phyloP scores from a whole-genome alignment of 2,797 vertebrate species.

The Gila robusta region DNA sequence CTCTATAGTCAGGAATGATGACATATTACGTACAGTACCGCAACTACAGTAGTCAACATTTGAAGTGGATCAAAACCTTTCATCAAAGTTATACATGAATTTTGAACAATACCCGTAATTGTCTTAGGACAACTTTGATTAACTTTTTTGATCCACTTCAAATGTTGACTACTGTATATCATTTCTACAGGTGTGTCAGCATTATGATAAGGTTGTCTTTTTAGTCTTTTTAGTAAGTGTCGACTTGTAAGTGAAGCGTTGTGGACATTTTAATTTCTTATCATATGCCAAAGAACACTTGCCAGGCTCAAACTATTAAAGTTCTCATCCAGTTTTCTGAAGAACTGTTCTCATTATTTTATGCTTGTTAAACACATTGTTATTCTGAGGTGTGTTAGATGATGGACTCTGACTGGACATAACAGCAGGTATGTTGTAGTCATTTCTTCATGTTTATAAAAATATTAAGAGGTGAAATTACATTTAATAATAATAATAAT shows the following conservation, averaged over 20 bases:
- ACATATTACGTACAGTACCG: no score
- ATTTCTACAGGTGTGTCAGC: not conserved
- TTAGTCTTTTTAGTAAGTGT: not conserved
- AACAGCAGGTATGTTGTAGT: not conserved
- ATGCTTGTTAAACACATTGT: slow-evolving; percentile 25
- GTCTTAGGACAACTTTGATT: no score
- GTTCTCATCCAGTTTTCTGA: slow-evolving; percentile 26
- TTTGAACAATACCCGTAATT: no score
- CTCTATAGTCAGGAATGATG: not conserved
- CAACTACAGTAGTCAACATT: no score
- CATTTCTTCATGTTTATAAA: not conserved
- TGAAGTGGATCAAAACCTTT: no score
- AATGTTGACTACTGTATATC: no score
- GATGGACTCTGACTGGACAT: not conserved
- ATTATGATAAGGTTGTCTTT: not conserved
- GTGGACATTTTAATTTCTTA: slow-evolving; percentile 2
- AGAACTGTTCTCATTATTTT: slow-evolving; percentile 20
- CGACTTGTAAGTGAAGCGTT: not conserved
- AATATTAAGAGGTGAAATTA: not conserved
- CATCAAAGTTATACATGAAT: no score
- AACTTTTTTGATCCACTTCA: no score
- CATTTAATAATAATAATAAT: not conserved
- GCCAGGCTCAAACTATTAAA: slow-evolving; percentile 16
- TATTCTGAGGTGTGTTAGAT: not conserved
- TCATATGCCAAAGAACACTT: not conserved